A percentile compares a stretch with the other conserved stretches of the same genome.
Conservation (phyloP, 2,797 vertebrate genomes). For the Anguilla megastoma region DNA sequence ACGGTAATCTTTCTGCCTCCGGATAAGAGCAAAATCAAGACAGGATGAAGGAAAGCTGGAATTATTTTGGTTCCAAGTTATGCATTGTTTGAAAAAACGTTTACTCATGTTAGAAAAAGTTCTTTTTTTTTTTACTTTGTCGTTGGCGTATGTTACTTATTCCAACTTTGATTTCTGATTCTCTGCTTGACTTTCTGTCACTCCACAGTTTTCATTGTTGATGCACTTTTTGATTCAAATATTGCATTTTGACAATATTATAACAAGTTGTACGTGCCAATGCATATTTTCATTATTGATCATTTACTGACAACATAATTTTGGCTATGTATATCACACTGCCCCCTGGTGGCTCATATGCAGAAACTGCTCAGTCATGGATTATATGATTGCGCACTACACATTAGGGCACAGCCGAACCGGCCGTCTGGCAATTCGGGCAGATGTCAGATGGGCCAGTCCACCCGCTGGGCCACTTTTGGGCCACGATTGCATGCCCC, state of each 20-base stretch:
- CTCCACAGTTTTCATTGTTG: not conserved
- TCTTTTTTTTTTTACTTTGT: not conserved
- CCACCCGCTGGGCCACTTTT: no score
- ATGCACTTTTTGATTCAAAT: not conserved
- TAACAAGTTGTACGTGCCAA: not conserved
- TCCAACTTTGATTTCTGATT: not conserved
- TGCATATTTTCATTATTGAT: not conserved
- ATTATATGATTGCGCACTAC: not conserved
- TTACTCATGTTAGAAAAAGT: not conserved
- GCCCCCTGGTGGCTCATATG: conserved; percentile 63
- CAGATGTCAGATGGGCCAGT: not conserved
- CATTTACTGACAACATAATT: not conserved
- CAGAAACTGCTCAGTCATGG: not conserved
- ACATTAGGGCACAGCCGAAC: not conserved
- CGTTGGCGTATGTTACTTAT: not conserved
- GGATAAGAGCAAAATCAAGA: not conserved
- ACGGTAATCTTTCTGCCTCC: not conserved
- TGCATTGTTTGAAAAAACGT: not conserved
- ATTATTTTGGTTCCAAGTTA: not conserved
- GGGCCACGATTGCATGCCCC: no score
- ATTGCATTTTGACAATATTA: not conserved
- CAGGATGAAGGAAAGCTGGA: not conserved
- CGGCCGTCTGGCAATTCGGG: not conserved
- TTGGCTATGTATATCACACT: conserved; percentile 32
- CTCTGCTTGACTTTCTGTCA: not conserved